phyloP scores from a whole-genome alignment of 2,888 invertebrate genomes.

The Noctua pronuba region DNA sequence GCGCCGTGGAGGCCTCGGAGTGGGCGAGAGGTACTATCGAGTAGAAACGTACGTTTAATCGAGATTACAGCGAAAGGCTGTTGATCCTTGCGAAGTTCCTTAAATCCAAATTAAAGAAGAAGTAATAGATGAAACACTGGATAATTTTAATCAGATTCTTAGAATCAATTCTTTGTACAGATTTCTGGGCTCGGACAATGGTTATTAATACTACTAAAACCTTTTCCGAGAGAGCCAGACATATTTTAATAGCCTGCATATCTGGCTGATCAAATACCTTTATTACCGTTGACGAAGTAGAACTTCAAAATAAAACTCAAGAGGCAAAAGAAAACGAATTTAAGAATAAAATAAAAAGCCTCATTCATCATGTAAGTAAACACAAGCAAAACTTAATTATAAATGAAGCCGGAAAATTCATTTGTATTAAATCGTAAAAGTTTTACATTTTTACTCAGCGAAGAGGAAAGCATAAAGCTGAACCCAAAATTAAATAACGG shows the following conservation, averaged over 20 bases:
- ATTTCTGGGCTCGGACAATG: neutral
- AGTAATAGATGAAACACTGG: neutral
- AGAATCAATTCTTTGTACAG: neutral
- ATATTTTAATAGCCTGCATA: neutral
- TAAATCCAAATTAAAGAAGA: neutral
- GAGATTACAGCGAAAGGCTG: slow-evolving; percentile 34
- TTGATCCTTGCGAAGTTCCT: slow-evolving; percentile 36
- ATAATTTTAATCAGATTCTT: slow-evolving; percentile 14
- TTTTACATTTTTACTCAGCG: slow-evolving; percentile 36
- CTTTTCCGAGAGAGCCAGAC: slow-evolving; percentile 1
- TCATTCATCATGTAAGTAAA: slow-evolving; percentile 22
- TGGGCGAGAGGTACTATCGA: slow-evolving; percentile 82
- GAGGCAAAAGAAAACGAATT: neutral
- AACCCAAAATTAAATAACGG: slow-evolving; percentile 58
- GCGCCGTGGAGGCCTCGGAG: slow-evolving; percentile 83
- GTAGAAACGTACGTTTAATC: slow-evolving; percentile 60
- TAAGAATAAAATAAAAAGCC: neutral
- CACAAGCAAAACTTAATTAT: slow-evolving; percentile 43
- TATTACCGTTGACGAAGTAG: neutral
- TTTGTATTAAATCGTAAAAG: slow-evolving; percentile 56
- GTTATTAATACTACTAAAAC: neutral
- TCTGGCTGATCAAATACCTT: slow-evolving; percentile 1
- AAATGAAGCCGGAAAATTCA: slow-evolving; percentile 46
- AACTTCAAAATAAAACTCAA: neutral
- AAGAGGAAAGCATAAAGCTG: slow-evolving; percentile 32